Percentiles rank a stretch among this genome's conserved stretches.
Conservation (phyloP, 2,113 vertebrate genomes). For the Cairina moschata region DNA sequence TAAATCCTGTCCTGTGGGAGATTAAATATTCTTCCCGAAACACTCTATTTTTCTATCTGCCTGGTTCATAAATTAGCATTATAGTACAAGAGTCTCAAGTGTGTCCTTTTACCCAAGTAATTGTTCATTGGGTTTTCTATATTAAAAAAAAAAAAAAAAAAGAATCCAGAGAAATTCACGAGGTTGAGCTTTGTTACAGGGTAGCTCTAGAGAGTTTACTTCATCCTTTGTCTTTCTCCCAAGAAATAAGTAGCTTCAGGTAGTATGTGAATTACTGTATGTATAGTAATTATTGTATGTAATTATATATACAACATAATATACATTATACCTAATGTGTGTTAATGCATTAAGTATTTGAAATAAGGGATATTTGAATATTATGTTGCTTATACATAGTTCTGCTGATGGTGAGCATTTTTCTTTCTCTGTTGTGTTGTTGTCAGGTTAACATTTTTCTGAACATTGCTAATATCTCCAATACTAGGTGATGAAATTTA, state of each 20-base stretch:
- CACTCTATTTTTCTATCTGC: not conserved
- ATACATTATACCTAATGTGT: not conserved
- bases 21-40: not conserved
- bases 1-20: not conserved
- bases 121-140: not conserved
- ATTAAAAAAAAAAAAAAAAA: not conserved
- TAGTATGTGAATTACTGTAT: not conserved
- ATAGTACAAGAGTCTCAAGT: not conserved
- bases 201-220: not conserved
- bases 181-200: not conserved
- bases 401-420: not conserved
- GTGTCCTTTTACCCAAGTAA: not conserved
- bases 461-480: accelerated
- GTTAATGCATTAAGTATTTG: not conserved
- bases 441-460: not conserved
- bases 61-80: not conserved
- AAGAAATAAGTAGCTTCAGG: not conserved
- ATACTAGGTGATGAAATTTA: not conserved
- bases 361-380: not conserved
- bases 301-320: not conserved
- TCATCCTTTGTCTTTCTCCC: not conserved
- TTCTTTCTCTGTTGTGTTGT: not conserved
- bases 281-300: not conserved
- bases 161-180: not conserved
- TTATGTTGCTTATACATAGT: not conserved